These are phyloP conservation scores for Asobara japonica DNA, from an alignment of 1,140 invertebrate genomes.

Conservation along the genomic window DNA sequence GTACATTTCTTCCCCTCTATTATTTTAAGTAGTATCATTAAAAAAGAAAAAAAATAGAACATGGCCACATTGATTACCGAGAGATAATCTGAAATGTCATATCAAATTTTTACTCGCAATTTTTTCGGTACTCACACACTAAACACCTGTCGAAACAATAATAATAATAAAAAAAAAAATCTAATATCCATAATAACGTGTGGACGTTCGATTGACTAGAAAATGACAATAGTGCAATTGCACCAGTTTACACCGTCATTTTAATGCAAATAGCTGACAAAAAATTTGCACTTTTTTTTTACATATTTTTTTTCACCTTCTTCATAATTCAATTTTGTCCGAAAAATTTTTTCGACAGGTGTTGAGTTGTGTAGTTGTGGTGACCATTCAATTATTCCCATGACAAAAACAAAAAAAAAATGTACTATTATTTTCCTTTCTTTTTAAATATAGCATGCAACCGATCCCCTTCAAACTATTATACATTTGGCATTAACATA, in stretches of 20 bases:
- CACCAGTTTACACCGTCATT: constrained; percentile 32
- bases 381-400: background rate
- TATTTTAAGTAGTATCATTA: constrained; percentile 28
- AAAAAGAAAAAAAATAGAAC: no score
- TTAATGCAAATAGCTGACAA: constrained; percentile 24
- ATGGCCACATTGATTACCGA: constrained; percentile 19
- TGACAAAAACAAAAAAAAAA: background rate
- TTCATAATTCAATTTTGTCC: constrained; percentile 17
- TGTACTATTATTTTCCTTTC: background rate
- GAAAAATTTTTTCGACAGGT: background rate
- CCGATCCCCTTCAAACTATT: constrained; percentile 54
- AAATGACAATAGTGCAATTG: constrained; percentile 30
- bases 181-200: constrained; percentile 13
- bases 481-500: constrained; percentile 68
- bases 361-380: background rate
- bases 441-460: constrained; percentile 31
- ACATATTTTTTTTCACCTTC: no score
- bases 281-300: background rate
- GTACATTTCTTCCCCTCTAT: constrained; percentile 32
- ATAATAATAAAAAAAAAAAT: background rate
- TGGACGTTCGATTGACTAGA: constrained; percentile 42
- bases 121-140: constrained; percentile 3
- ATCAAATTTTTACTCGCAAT: background rate
- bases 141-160: constrained; percentile 11
- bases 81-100: constrained; percentile 4